phyloP scores from a whole-genome alignment of 2,797 vertebrate species.

The Dendrocincla tyrannina region DNA sequence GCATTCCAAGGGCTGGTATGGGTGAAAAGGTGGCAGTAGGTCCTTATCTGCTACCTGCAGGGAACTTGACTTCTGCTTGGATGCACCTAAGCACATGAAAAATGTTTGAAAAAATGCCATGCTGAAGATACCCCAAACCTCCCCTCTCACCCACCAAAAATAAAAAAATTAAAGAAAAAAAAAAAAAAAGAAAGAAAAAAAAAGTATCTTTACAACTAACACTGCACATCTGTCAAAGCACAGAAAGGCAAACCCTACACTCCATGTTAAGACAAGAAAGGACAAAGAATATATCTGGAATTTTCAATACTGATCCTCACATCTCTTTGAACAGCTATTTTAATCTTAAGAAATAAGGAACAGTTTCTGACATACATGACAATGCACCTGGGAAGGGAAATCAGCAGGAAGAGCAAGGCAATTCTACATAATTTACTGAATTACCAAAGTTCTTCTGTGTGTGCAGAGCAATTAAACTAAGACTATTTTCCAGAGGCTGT shows the following conservation, averaged over 20 bases:
- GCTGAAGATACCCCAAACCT: constrained; percentile 71
- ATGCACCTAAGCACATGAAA: constrained; percentile 88
- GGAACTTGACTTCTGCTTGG: constrained; percentile 94
- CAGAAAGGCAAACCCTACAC: constrained; percentile 42
- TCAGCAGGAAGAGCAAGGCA: not conserved
- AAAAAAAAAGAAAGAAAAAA: not conserved
- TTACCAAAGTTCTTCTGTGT: not conserved
- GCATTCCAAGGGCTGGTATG: constrained; percentile 98
- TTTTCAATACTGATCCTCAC: not conserved
- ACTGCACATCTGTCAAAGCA: constrained; percentile 57
- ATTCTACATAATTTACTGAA: not conserved
- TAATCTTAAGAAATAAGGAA: not conserved
- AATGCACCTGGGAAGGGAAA: not conserved
- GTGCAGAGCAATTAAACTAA: not conserved
- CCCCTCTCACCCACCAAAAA: constrained; percentile 57
- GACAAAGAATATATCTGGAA: constrained; percentile 35
- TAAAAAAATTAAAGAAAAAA: not conserved
- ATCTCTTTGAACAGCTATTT: not conserved
- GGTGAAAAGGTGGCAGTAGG: constrained; percentile 93
- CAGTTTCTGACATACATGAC: not conserved
- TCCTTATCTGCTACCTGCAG: constrained; percentile 93
- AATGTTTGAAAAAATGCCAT: constrained; percentile 84
- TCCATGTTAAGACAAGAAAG: constrained; percentile 14
- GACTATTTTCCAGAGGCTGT: not conserved
- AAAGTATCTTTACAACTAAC: constrained; percentile 28